Evolutionary conservation across 2,797 vertebrate species (phyloP), one percentile per base, ranked within the genome.

Genomic region (Rhynchotus rufescens): DNA sequence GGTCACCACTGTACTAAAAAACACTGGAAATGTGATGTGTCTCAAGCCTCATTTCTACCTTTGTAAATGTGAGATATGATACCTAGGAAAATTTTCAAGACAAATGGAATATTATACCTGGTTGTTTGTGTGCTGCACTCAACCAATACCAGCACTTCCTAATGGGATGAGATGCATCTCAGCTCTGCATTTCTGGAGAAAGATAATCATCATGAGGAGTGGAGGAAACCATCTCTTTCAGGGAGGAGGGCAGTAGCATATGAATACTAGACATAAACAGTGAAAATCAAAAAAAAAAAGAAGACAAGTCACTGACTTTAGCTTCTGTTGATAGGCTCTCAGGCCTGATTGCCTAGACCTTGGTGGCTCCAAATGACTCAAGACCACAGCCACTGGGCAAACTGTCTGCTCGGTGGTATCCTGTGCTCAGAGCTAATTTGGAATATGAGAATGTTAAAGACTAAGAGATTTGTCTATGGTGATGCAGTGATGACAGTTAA

Each of bases 361-460:
- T 0, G 0, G 38, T 42, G 26, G 57, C 47, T 57, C 26, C 6
- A 32, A 82, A 42, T 3, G 1, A 45, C 21, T 5, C 4, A 61
- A 25, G 44, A 49, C 26, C 0, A 0, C 8, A 79, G 42, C 16
- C 80, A 36, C n/a, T 68, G 20, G 36, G 9, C 36, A 68, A 62
- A 64, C 16, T n/a, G 2, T 52, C 57, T 16, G 8, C 38, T 44
- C 54, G 4, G 2, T 11, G 11, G 1, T 59, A 16, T 11, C 38
- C 20, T 5, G 30, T 8, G 40, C 19, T 40, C 40, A 30, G 1
- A 68, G 21, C 10, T 51, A 30, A 52, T 47, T 86, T n/a, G 28
- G 45, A 81, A 22, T 54, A 56, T 25, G 23, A 17, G 23, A 17
- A 15, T 66, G 10, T 38, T 38, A 62, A n/a, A 28, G 6, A 62